Evolutionary conservation across 2,113 vertebrate species (phyloP), one percentile per base, ranked within the genome.

Genomic region (Reinhardtius hippoglossoides): DNA sequence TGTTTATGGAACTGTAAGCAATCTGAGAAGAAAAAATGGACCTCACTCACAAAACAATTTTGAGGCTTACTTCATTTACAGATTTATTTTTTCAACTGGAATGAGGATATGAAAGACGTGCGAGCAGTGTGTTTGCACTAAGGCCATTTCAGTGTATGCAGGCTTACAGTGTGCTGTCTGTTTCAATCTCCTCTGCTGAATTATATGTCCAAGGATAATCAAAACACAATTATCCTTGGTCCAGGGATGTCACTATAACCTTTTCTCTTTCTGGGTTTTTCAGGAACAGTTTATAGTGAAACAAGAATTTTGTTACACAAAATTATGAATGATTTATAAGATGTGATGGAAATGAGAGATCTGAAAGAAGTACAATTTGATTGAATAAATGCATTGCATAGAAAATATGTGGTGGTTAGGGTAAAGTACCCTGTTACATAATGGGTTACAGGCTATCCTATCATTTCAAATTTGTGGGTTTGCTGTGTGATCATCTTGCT

Each of bases 1-100:
- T 89, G 88, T 90, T 88, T 86, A 90, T 9, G 76, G 50, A 61
- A 5, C 21, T 67, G 76, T 58, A 69, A 84, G 61, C 76, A 86
- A 60, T 73, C 64, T 54, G 27, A 44, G 42, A 68, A 24, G 9
- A 0, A 58, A 58, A 55, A 23, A 55, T 37, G 24, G 56, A 69
- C 61, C 61, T 72, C 67, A 82, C 59, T 74, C 70, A 76, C 21
- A 1, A 65, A 77, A 71, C 67, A n/a, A 44, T 54, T 65, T 61
- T 50, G 67, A 76, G 60, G 65, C 21, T 56, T 57, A 52, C 66
- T 54, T 78, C 50, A 55, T 74, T 69, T 63, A 62, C 57, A 73
- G 48, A 1, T 80, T 74, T 67, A 56, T 67, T 1, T 62, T 67
- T 67, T 13, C 2, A 56, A 35, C 50, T 46, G 37, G 46, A 68